Evolutionary conservation across 1,140 invertebrate species (phyloP).

Genomic region (Drosophila prosaltans): DNA sequence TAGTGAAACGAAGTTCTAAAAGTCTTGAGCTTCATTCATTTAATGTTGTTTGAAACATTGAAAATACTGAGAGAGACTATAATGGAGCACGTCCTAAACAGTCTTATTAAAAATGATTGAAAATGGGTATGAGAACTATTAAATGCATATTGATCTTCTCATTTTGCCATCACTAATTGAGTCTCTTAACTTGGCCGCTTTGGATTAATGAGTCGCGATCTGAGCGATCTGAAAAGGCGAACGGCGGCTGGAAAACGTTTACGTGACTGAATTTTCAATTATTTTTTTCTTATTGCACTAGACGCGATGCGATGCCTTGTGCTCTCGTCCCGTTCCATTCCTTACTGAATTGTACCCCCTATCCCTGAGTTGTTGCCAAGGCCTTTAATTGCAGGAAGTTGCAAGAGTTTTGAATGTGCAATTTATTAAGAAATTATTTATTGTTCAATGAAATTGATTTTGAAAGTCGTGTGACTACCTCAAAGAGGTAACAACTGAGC

Average conservation of each 20-base stretch:
- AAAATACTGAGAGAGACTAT: no score
- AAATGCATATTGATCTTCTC: not conserved
- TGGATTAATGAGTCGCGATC: constrained; percentile 77
- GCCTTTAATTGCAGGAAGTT: constrained; percentile 77
- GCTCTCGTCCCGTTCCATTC: not conserved
- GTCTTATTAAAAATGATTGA: not conserved
- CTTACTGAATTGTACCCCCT: no score
- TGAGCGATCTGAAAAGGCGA: constrained; percentile 44
- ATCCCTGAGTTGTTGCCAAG: not conserved
- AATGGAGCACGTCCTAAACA: not conserved
- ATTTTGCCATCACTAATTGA: constrained; percentile 29
- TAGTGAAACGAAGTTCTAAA: no score
- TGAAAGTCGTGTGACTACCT: constrained; percentile 71
- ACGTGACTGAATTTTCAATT: constrained; percentile 79
- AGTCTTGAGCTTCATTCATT: no score
- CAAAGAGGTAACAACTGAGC: constrained; percentile 18
- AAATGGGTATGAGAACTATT: not conserved
- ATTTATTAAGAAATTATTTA: constrained; percentile 80
- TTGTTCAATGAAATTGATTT: constrained; percentile 71
- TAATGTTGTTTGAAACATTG: no score
- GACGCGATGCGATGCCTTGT: constrained; percentile 5
- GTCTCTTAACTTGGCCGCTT: constrained; percentile 19
- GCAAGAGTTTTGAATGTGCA: constrained; percentile 67
- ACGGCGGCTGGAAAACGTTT: constrained; percentile 71
- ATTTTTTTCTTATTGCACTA: constrained; percentile 68